A percentile compares a stretch with the other conserved stretches of the same genome.
phyloP scores from a whole-genome alignment of 2,797 vertebrate genomes.

The Pseudopleuronectes americanus region DNA sequence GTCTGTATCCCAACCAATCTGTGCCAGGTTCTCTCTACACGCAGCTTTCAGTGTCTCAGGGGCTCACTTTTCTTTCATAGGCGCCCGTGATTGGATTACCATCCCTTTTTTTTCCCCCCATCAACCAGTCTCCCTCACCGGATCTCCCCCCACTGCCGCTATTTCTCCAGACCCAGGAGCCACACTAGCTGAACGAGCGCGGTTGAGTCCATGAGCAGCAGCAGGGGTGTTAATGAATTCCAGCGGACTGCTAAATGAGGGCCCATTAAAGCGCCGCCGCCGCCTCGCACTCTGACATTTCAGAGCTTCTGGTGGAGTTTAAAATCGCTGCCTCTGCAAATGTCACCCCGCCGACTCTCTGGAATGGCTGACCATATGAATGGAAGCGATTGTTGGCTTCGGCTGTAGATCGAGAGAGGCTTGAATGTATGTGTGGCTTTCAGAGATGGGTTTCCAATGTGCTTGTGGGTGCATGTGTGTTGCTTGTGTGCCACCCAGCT shows the following conservation, averaged over 20 bases:
- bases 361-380: conserved; percentile 58
- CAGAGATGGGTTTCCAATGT: conserved; percentile 9
- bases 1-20: conserved; percentile 34
- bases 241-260: conserved; percentile 74
- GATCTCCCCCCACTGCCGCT: conserved; percentile 27
- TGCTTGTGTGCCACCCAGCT: conserved; percentile 7
- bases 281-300: conserved; percentile 76
- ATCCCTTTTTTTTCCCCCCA: conserved; percentile 23
- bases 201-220: conserved; percentile 64
- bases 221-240: conserved; percentile 79
- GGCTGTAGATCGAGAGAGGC: conserved; percentile 33
- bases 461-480: conserved; percentile 7
- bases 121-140: conserved; percentile 19
- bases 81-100: conserved; percentile 63
- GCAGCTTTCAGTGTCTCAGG: conserved; percentile 43
- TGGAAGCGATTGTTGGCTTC: conserved; percentile 52
- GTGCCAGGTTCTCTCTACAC: conserved; percentile 36
- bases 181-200: conserved; percentile 49
- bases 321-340: conserved; percentile 73
- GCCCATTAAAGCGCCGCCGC: conserved; percentile 68
- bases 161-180: conserved; percentile 44
- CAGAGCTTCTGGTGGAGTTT: conserved; percentile 73
- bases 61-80: conserved; percentile 60
- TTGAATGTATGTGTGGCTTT: conserved; percentile 29
- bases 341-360: conserved; percentile 59